Base-by-base conservation (phyloP, 2,797 vertebrate genomes). In the Pseudomugil tenellus region DNA sequence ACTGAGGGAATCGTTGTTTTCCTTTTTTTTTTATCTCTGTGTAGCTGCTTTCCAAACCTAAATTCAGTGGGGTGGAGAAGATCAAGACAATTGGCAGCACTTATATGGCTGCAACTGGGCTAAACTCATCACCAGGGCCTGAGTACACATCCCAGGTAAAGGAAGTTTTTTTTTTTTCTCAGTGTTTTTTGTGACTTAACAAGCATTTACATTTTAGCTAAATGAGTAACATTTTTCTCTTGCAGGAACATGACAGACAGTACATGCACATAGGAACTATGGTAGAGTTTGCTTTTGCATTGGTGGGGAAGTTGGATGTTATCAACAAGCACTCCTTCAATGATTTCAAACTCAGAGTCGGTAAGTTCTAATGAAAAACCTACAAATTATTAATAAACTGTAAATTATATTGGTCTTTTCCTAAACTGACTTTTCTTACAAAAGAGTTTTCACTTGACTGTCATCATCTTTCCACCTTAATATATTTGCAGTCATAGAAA, bases 21-120 rank as follows among this genome's bases (percentile, higher is more conserved):
- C 6, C 1, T 9, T 8, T 41, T 17, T 6, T 41, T 41, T 79
- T 61, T 63, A 13, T 70, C 6, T 77, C 19, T 79, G 5, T 77
- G 37, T 48, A 99, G 97, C 84, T 99, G 76, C 81, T 99, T 74
- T 99, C 97, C 61, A 99, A 99, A 87, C 97, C 97, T 6, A 99
- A 99, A 81, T 99, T 99, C 92, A 99, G 98, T 21, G 97, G 98
- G 0, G 98, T 99, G 72, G 98, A 99, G 89, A 99, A 99, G 87
- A 99, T 99, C 89, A 99, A 99, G 92, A 99, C 98, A 63, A 99
- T 99, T 48, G 98, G 98, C 74, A 99, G 98, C 92, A 99, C 97
- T 6, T 99, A 99, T 72, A 99, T 99, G 98, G 98, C 98, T 37
- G 97, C 98, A 13, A 99, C 98, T 1, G 98, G 98, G 61, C 77